Evolutionary conservation across 1,140 invertebrate genomes (phyloP).

Genomic region (Bombus superbus): DNA sequence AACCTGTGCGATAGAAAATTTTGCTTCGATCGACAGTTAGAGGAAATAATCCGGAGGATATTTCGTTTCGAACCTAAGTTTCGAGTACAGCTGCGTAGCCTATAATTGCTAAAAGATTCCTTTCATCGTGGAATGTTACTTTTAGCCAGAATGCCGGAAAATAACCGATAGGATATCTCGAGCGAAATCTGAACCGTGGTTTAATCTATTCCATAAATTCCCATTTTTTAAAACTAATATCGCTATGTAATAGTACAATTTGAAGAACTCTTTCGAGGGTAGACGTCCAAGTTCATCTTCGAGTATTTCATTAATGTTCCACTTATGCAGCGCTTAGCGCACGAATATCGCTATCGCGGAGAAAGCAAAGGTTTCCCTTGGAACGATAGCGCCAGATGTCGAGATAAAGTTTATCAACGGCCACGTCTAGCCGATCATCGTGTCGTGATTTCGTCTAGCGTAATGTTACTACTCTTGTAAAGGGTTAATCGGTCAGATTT

Average conservation of each 20-base stretch:
- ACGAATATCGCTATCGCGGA: not conserved
- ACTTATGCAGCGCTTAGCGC: too few relatives aligned
- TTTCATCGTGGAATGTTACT: not conserved
- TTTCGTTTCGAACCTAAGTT: not conserved
- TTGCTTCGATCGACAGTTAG: not conserved
- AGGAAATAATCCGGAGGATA: not conserved
- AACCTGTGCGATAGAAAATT: not conserved
- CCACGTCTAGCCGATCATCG: not conserved
- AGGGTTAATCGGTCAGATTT: slow-evolving; percentile 16
- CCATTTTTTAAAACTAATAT: not conserved
- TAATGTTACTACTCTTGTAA: not conserved
- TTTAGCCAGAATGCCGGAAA: not conserved
- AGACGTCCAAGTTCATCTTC: not conserved
- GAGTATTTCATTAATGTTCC: not conserved
- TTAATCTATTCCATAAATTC: too few relatives aligned
- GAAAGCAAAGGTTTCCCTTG: not conserved
- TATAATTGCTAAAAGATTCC: too few relatives aligned
- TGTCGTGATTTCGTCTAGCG: not conserved
- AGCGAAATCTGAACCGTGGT: not conserved
- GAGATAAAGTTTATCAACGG: not conserved
- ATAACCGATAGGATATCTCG: not conserved
- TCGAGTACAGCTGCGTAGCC: too few relatives aligned
- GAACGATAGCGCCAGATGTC: not conserved
- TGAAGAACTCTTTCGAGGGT: not conserved
- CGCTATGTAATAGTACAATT: not conserved